These are phyloP conservation scores for Listronotus oregonensis DNA, from an alignment of 1,140 invertebrate species.

Conservation along the genomic window DNA sequence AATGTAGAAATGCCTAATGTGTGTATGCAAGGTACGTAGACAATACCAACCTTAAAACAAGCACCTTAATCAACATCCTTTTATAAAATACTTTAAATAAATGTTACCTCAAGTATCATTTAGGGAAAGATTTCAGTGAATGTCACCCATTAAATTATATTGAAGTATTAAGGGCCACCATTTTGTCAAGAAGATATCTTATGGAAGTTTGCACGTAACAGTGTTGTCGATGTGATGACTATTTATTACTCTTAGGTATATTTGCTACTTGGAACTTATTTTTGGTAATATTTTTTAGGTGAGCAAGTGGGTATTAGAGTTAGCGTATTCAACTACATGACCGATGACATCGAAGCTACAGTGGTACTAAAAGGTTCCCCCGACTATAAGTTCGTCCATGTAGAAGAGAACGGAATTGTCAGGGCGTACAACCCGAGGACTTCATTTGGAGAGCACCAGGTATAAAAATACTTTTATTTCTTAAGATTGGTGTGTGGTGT, in stretches of 20 bases:
- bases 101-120: neutral
- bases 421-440: constrained; percentile 84
- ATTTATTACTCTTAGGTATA: no score
- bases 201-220: no score
- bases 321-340: constrained; percentile 93
- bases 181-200: no score
- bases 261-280: no score
- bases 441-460: constrained; percentile 87
- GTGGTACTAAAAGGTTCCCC: constrained; percentile 84
- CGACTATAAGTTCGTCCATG: constrained; percentile 93
- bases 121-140: no score
- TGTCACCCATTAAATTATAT: no score
- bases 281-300: constrained; percentile 50
- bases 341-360: constrained; percentile 79
- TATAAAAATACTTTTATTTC: neutral
- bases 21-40: constrained; percentile 69
- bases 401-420: constrained; percentile 87
- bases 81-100: neutral
- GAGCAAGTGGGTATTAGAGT: constrained; percentile 93
- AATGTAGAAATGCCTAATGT: constrained; percentile 89
- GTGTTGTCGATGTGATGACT: no score
- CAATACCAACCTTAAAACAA: no score
- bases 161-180: no score
- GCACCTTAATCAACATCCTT: neutral
- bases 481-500: neutral